Evolutionary conservation across 2,888 invertebrate genomes (phyloP).

Genomic region (Pyrgus malvae): DNA sequence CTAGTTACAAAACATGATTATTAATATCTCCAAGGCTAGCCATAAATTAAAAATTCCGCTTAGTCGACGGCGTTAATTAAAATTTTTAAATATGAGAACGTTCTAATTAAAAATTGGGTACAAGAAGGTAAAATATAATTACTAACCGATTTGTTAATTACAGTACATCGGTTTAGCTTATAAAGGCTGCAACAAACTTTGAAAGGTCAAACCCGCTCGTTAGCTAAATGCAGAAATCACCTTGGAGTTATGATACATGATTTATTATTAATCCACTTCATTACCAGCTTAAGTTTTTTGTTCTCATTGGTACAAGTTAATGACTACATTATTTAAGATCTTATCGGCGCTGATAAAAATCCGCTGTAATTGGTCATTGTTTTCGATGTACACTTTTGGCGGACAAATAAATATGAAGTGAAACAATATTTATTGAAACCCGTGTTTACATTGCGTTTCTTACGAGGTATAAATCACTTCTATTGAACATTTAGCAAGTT

Average conservation of each 20-base stretch:
- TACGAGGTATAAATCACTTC: no score
- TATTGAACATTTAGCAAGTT: no score
- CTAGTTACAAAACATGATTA: not conserved
- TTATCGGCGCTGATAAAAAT: not conserved
- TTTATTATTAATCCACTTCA: slow-evolving; percentile 11
- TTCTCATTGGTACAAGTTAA: slow-evolving; percentile 6
- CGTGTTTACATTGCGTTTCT: no score
- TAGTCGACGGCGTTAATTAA: not conserved
- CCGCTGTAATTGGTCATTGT: slow-evolving; percentile 4
- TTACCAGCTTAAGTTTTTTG: slow-evolving; percentile 2
- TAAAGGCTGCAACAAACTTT: slow-evolving; percentile 4
- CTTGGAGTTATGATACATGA: slow-evolving; percentile 18
- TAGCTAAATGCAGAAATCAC: slow-evolving; percentile 17
- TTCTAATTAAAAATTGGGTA: slow-evolving; percentile 18
- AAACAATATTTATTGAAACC: no score
- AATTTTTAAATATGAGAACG: slow-evolving; percentile 11
- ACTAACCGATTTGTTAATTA: slow-evolving; percentile 19
- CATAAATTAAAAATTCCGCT: slow-evolving; percentile 7
- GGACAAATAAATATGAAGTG: no score
- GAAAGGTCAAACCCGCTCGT: slow-evolving; percentile 23
- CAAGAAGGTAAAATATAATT: slow-evolving; percentile 20
- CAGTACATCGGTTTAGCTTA: slow-evolving; percentile 13
- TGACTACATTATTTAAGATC: slow-evolving; percentile 15
- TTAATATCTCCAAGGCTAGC: not conserved
- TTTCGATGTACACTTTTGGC: no score